Evolutionary conservation across 23 tunicate genomes (phyloP), one percentile per base, ranked within the genome.

Genomic region (Ciona savignyi): DNA sequence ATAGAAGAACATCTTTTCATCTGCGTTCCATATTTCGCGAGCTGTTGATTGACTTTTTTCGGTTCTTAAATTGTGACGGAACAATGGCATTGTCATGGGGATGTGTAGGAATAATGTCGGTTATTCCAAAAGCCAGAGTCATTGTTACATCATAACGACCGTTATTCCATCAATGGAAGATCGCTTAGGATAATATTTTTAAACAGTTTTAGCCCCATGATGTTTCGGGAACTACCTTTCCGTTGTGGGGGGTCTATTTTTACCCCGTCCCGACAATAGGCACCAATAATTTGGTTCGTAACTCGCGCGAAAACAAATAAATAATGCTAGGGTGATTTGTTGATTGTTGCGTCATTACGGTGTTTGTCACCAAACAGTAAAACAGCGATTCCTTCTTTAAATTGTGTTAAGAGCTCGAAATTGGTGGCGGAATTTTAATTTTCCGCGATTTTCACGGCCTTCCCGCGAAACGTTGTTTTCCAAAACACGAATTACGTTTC

Each of bases 131-230:
- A n/a, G n/a, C n/a, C n/a, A n/a, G n/a, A n/a, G 15, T 42, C 56
- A 42, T 42, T 42, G 56, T 42, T 42, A 42, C 56, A 42, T 42
- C 56, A 42, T 42, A 42, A 42, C 56, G 56, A 42, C 56, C 56
- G 56, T 42, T 42, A 15, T n/a, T n/a, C n/a, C n/a, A n/a, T n/a
- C n/a, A n/a, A n/a, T n/a, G n/a, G n/a, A n/a, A n/a, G n/a, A 42
- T 6, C 56, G 11, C 15, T 42, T 42, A 42, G 15, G 15, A 42
- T 42, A 42, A 42, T 42, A 42, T 42, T 42, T 42, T 42, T 15
- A 9, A 6, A 9, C 56, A n/a, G n/a, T n/a, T n/a, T n/a, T n/a
- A n/a, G 15, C 56, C 56, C 9, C 15, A 6, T 15, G 9, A 15
- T 42, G 15, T 42, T 42, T 42, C 9, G 56, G 56, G 56, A 42